phyloP scores from a whole-genome alignment of 1,140 invertebrate genomes.

The Neodiprion virginianus region DNA sequence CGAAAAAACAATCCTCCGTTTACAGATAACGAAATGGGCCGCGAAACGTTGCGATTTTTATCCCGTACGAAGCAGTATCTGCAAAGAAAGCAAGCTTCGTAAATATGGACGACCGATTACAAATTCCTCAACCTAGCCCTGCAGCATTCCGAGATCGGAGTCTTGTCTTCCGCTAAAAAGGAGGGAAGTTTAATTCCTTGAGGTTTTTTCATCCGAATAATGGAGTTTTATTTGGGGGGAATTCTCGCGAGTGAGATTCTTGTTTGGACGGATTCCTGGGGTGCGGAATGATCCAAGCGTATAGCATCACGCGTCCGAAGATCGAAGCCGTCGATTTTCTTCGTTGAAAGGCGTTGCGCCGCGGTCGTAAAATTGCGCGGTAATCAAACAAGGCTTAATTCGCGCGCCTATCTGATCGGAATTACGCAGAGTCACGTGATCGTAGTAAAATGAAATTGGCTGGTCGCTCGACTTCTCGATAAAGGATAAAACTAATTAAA shows the following conservation, averaged over 20 bases:
- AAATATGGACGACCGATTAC: too few species aligned
- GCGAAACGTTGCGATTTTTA: too few species aligned
- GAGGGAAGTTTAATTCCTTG: neutral
- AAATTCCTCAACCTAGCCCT: too few species aligned
- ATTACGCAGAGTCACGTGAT: neutral
- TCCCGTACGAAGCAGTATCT: too few species aligned
- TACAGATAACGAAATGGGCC: too few species aligned
- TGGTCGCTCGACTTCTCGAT: constrained; percentile 3
- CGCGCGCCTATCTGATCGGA: constrained; percentile 1
- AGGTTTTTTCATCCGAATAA: neutral
- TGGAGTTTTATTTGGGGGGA: too few species aligned
- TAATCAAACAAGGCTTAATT: constrained; percentile 6
- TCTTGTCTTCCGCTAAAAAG: neutral
- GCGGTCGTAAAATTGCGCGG: neutral
- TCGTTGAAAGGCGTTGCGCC: neutral
- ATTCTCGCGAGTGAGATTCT: neutral
- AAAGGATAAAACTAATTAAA: neutral
- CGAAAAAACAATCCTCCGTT: too few species aligned
- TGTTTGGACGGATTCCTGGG: neutral
- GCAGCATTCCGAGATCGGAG: too few species aligned
- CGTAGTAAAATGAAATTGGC: constrained; percentile 5
- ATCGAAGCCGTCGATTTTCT: neutral
- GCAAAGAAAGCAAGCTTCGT: too few species aligned
- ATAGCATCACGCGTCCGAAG: neutral
- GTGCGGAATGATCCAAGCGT: neutral